Evolutionary conservation across 1,140 invertebrate genomes (phyloP).

Genomic region (Drosophila obscura): DNA sequence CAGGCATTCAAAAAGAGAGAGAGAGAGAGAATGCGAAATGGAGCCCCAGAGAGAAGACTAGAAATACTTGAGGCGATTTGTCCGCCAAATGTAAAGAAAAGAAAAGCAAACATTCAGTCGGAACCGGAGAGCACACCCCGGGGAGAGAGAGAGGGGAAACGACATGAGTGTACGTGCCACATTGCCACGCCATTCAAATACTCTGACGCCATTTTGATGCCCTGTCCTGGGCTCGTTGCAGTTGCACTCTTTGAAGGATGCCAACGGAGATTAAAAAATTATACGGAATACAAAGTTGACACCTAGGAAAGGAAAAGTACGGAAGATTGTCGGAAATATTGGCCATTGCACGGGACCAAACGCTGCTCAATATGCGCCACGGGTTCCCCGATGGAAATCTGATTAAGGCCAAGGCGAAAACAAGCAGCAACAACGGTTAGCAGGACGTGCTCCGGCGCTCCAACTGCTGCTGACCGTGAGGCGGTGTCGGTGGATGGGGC

Average conservation of each 20-base stretch:
- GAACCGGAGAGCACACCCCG: too few relatives aligned
- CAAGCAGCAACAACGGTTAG: slow-evolving; percentile 37
- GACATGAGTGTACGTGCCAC: slow-evolving; percentile 39
- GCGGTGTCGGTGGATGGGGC: neutral
- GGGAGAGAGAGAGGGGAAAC: neutral
- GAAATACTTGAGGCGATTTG: slow-evolving; percentile 54
- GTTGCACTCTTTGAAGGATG: slow-evolving; percentile 38
- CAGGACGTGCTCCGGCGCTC: slow-evolving; percentile 56
- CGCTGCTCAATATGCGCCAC: slow-evolving; percentile 70
- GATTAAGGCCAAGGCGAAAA: slow-evolving; percentile 78
- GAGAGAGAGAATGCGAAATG: neutral
- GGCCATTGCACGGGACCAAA: too few relatives aligned
- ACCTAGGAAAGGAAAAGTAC: slow-evolving; percentile 32
- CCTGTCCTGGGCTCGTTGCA: slow-evolving; percentile 18
- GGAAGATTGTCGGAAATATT: neutral
- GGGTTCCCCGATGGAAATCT: slow-evolving; percentile 75
- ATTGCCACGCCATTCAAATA: slow-evolving; percentile 45
- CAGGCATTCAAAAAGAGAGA: slow-evolving; percentile 18
- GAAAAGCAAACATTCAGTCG: slow-evolving; percentile 30
- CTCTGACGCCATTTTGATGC: slow-evolving; percentile 59
- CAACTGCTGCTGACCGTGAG: slow-evolving; percentile 54
- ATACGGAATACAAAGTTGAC: slow-evolving; percentile 61
- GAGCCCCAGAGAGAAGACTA: slow-evolving; percentile 5
- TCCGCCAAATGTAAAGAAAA: slow-evolving; percentile 34
- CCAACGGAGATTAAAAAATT: slow-evolving; percentile 76